Evolutionary conservation across 2,797 vertebrate genomes (phyloP), one percentile per base, ranked within the genome.

Genomic region (Nannoperca obscura): DNA sequence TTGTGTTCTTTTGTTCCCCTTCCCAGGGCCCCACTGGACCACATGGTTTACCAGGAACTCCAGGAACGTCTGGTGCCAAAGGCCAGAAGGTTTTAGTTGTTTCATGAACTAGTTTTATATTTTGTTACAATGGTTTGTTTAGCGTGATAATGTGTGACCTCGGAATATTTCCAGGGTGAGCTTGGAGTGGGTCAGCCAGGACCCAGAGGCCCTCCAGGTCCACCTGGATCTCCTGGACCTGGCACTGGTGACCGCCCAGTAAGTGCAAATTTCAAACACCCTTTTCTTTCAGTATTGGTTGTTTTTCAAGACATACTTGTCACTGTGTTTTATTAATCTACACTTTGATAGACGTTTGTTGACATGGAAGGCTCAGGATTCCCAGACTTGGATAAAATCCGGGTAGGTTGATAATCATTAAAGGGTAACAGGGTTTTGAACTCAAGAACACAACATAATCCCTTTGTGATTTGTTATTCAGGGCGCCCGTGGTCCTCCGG

Each of bases 311-410:
- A 30, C 19, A 34, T 3, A 13, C 14, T 12, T 30, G 5, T 66
- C 3, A 52, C 27, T 34, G 9, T 50, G 5, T 47, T 50, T 64
- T 17, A 11, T n/a, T 83, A 0, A n/a, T 3, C 46, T 44, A 0
- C 79, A 1, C 71, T 67, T 65, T n/a, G 2, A 6, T 8, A 95
- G 94, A 97, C 97, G 1, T 98, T 97, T 87, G 88, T 97, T 0
- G 98, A 99, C 91, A 98, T 98, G 97, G 98, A 99, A 85, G 97
- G 97, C 0, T 99, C 98, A 0, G 98, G 97, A 64, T 96, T 95
- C 0, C 68, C 94, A 0, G 96, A 97, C 72, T 30, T 94, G 85
- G 96, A 96, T 55, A 96, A 44, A 76, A 24, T 95, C 34, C 89
- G 83, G 85, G 97, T 98, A 88, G 80, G 95, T 65, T 19, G 8